Evolutionary conservation across 2,888 invertebrate genomes (phyloP).

Genomic region (Sabellastarte sp.): DNA sequence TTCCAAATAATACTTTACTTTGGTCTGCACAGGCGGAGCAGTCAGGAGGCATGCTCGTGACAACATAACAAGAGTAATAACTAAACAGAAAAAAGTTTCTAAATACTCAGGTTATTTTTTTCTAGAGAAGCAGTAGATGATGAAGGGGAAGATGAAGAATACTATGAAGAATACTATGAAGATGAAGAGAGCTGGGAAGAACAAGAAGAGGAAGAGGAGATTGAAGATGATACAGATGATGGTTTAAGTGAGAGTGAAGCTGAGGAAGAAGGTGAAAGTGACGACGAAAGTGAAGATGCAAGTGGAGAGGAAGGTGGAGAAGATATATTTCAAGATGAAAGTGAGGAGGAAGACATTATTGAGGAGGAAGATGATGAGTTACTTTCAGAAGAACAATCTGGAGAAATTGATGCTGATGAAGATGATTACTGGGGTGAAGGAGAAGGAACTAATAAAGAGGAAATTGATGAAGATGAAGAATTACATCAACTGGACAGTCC

Average conservation of each 20-base stretch:
- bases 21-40: no score
- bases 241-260: background rate
- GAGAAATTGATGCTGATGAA: constrained; percentile 1
- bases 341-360: constrained; percentile 1
- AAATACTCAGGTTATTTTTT: no score
- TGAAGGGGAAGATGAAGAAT: background rate
- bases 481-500: background rate
- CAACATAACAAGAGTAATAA: no score
- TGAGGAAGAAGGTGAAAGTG: background rate
- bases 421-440: no score
- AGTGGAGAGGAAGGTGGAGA: background rate
- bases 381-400: constrained; percentile 1
- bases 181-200: background rate
- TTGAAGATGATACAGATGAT: background rate
- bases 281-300: background rate
- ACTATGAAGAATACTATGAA: background rate
- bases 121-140: background rate
- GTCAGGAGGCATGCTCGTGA: no score
- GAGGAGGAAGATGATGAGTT: background rate
- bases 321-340: background rate
- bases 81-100: no score
- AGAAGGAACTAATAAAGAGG: background rate
- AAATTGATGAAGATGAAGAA: background rate
- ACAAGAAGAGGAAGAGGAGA: background rate
- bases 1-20: no score